These are phyloP conservation scores for Pyralis farinalis DNA, from an alignment of 2,888 invertebrate genomes.

Conservation along the genomic window DNA sequence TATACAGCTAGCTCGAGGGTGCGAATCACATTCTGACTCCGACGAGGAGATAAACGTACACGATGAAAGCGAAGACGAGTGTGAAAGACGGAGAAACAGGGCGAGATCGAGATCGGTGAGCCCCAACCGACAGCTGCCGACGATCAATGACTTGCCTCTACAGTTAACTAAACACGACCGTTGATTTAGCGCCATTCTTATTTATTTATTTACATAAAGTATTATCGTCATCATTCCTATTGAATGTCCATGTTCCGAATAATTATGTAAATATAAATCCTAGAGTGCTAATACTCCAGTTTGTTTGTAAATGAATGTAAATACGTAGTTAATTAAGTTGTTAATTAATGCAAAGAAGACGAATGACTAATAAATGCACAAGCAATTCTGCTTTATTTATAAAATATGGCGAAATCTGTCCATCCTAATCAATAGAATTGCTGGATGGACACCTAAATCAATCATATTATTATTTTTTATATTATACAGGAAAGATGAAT, in stretches of 20 bases:
- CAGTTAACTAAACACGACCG: conserved; percentile 88
- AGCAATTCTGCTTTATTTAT: conserved; percentile 35
- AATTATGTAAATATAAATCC: conserved; percentile 58
- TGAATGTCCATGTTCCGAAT: conserved; percentile 57
- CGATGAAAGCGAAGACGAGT: conserved; percentile 86
- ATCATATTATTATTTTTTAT: neutral
- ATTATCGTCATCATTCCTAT: conserved; percentile 56
- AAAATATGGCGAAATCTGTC: conserved; percentile 12
- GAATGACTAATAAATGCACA: conserved; percentile 56
- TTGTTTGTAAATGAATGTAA: conserved; percentile 68
- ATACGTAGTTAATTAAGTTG: conserved; percentile 61
- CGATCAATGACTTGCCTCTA: conserved; percentile 80
- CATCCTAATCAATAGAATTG: conserved; percentile 10
- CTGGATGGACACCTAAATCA: conserved; percentile 1
- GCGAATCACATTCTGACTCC: conserved; percentile 80
- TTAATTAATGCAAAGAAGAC: conserved; percentile 54
- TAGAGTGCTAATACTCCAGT: conserved; percentile 58
- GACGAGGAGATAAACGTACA: conserved; percentile 94
- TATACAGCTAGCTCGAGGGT: conserved; percentile 66
- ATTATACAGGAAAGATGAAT: conserved; percentile 1
- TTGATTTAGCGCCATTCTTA: conserved; percentile 50
- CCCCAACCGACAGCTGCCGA: conserved; percentile 55
- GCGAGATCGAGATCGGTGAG: conserved; percentile 71
- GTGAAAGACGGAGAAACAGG: conserved; percentile 62
- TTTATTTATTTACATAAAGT: conserved; percentile 51